Evolutionary conservation across 2,888 invertebrate genomes (phyloP), one percentile per base, ranked within the genome.

Genomic region (Hyalella azteca): DNA sequence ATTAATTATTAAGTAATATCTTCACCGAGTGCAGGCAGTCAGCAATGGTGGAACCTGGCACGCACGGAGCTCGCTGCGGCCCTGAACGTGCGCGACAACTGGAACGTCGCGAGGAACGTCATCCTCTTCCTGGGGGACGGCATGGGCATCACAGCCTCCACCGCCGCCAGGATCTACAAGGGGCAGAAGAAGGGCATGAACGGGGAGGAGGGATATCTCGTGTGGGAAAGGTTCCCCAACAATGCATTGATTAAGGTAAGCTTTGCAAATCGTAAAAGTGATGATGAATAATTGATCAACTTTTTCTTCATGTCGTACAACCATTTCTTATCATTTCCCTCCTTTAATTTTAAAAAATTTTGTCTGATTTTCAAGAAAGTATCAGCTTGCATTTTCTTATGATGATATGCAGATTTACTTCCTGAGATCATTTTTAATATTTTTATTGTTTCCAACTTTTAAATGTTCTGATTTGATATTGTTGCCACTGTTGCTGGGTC

Each of bases 121-220:
- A 93, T 96, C 77, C 86, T 96, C 0, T 95, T 96, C 87, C 89
- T 97, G 3, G 96, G 96, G 0, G 96, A 97, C 87, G 97, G 96
- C 3, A 95, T 96, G 95, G 95, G 95, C 0, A 91, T 93, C 0
- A 92, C 94, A 83, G 95, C 96, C 0, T 91, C 94, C 73, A 94
- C 95, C 0, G 93, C 94, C 0, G 91, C 94, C 0, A 90, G 96
- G 86, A 94, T 96, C 79, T 93, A 93, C 87, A 92, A 91, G 77
- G 92, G 91, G 49, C 90, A 91, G 85, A 83, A 86, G 59, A 86
- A 87, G 77, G 90, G 90, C 36, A 86, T 86, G 3, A 85, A 88
- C 0, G 93, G 93, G 0, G 95, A 95, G 87, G 91, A 90, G 36
- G 92, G 93, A 73, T 89, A 91, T 82, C 89, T 96, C 76, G 89